phyloP scores from a whole-genome alignment of 2,797 vertebrate species.

The Remorina albescens region DNA sequence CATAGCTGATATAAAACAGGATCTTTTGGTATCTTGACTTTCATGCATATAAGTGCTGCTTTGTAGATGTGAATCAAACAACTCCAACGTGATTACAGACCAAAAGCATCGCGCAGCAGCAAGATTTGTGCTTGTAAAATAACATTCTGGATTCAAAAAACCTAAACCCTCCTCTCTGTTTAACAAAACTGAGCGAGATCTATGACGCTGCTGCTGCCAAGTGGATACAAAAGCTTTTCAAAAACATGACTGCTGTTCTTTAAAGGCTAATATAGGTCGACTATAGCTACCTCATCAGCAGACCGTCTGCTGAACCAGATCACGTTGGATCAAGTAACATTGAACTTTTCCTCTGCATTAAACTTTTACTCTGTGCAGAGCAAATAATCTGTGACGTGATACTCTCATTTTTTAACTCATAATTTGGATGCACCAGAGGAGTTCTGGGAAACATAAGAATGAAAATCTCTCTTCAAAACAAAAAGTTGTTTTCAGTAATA shows the following conservation, averaged over 20 bases:
- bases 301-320: conserved; percentile 7
- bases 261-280: not conserved
- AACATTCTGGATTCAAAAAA: not conserved
- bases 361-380: not conserved
- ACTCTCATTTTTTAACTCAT: not conserved
- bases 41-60: no score
- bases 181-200: not conserved
- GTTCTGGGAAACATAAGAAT: not conserved
- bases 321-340: conserved; percentile 3
- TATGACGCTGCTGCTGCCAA: not conserved
- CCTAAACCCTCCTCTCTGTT: not conserved
- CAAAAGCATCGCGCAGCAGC: not conserved
- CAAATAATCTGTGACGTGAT: not conserved
- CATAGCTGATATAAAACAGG: no score
- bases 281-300: not conserved
- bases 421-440: not conserved
- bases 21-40: no score
- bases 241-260: not conserved
- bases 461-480: not conserved
- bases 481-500: not conserved
- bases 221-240: not conserved
- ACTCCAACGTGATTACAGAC: not conserved
- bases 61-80: not conserved
- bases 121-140: not conserved
- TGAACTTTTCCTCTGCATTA: no score